These are phyloP conservation scores for Pseudochromis fuscus DNA, from an alignment of 2,797 vertebrate genomes.

Conservation along the genomic window DNA sequence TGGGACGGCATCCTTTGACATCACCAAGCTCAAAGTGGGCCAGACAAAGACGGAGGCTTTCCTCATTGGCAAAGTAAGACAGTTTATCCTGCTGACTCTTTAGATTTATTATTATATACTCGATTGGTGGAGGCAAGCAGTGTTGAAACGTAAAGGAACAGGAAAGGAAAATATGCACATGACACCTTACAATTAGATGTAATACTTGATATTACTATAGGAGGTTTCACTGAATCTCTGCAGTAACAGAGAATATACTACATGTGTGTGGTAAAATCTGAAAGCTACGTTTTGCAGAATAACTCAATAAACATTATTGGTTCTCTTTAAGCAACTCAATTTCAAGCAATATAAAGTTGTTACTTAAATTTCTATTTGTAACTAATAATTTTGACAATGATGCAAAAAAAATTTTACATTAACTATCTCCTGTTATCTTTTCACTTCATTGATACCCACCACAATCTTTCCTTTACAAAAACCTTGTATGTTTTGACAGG, in stretches of 20 bases:
- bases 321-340: too few relatives aligned
- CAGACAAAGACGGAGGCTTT: conserved; percentile 88
- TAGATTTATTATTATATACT: not conserved
- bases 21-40: conserved; percentile 88
- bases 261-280: not conserved
- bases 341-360: too few relatives aligned
- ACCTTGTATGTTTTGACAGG: conserved; percentile 83
- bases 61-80: conserved; percentile 92
- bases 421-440: not conserved
- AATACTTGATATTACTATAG: not conserved
- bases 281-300: too few relatives aligned
- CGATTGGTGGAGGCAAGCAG: not conserved
- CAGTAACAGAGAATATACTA: not conserved
- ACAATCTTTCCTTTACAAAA: conserved; percentile 20
- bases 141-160: not conserved
- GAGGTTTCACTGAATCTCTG: not conserved
- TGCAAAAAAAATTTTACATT: not conserved
- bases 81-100: not conserved
- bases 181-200: not conserved
- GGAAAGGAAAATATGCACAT: not conserved
- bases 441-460: not conserved
- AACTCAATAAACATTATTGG: too few relatives aligned
- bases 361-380: too few relatives aligned
- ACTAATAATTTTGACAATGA: not conserved
- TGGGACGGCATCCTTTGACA: conserved; percentile 88